phyloP scores from a whole-genome alignment of 92 coral and sea anemone species.

The Siderastrea radians region DNA sequence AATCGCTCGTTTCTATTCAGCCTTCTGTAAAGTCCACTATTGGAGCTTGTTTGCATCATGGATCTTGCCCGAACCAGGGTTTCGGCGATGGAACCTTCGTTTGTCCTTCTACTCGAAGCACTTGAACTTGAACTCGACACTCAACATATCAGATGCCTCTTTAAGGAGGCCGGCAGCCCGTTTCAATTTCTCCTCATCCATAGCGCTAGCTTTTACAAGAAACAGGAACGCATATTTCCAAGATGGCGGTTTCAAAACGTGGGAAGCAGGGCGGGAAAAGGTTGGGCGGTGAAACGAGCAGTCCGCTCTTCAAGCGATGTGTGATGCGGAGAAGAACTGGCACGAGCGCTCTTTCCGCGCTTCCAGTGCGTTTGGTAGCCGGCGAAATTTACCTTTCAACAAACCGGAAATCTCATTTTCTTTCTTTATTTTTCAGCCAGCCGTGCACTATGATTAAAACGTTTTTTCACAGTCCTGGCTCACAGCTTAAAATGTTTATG shows the following conservation, averaged over 20 bases:
- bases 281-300: too few species aligned
- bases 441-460: too few species aligned
- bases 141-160: conserved; percentile 65
- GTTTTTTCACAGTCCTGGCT: too few species aligned
- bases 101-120: conserved; percentile 10
- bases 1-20: conserved; percentile 65
- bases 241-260: background rate
- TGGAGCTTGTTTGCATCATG: conserved; percentile 65
- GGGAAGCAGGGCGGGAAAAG: background rate
- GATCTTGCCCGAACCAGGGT: conserved; percentile 59
- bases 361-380: too few species aligned
- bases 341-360: too few species aligned
- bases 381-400: too few species aligned
- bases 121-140: background rate
- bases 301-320: too few species aligned
- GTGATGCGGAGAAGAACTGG: too few species aligned
- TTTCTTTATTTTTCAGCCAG: too few species aligned
- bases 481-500: too few species aligned
- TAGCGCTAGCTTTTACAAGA: background rate
- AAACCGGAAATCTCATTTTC: too few species aligned
- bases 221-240: background rate
- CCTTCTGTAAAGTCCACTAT: conserved; percentile 47
- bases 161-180: conserved; percentile 54
- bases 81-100: conserved; percentile 34
- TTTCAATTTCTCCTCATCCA: conserved; percentile 51